These are phyloP conservation scores for Chascanopsetta lugubris DNA, from an alignment of 2,113 vertebrate species.

Conservation along the genomic window DNA sequence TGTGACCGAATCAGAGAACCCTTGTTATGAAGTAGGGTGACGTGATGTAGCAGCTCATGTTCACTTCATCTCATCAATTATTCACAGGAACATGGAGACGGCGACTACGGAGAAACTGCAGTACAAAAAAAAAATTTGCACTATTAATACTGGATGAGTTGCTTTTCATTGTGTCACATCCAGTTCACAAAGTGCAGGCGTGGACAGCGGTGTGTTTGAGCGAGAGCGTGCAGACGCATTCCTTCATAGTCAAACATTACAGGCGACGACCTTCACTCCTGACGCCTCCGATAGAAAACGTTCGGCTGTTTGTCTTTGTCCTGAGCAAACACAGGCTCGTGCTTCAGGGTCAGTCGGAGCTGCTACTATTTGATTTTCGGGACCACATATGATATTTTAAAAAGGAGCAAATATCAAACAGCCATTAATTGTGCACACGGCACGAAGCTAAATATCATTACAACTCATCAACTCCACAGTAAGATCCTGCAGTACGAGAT, in stretches of 20 bases:
- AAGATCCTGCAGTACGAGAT: no score
- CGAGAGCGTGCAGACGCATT: background rate
- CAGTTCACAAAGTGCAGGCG: background rate
- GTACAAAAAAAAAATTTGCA: background rate
- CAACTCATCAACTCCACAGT: no score
- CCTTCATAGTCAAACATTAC: constrained; percentile 50
- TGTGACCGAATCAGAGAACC: background rate
- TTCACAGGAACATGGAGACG: background rate
- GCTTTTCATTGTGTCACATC: background rate
- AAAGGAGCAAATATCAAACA: background rate
- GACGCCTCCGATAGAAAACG: constrained; percentile 1
- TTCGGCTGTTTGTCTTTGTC: constrained; percentile 11
- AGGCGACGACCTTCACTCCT: constrained; percentile 41
- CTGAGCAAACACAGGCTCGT: constrained; percentile 23
- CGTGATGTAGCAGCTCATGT: background rate
- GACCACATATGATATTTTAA: background rate
- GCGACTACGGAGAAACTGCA: background rate
- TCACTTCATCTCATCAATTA: background rate
- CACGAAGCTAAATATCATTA: no score
- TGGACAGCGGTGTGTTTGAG: background rate
- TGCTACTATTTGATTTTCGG: background rate
- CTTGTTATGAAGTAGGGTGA: background rate
- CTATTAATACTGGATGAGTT: background rate
- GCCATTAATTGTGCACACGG: no score
- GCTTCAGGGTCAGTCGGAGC: background rate